Evolutionary conservation across 2,797 vertebrate genomes (phyloP).

Genomic region (Diplodus sargus): DNA sequence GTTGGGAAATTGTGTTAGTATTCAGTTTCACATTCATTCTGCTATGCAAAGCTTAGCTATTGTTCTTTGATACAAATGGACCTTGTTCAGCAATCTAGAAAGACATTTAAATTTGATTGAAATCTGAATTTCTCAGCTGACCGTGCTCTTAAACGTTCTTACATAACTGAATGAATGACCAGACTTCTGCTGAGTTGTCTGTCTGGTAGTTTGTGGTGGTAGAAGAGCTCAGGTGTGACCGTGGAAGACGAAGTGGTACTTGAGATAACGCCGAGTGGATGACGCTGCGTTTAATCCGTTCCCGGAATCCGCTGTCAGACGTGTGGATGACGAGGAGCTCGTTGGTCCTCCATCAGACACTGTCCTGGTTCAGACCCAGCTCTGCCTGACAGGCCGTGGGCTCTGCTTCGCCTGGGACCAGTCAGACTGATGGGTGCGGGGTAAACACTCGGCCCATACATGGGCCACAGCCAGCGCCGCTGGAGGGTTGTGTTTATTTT

Average conservation of each 20-base stretch:
- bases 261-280: constrained; percentile 41
- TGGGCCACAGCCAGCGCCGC: constrained; percentile 59
- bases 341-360: constrained; percentile 1
- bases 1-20: not conserved
- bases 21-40: not conserved
- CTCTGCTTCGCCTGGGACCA: constrained; percentile 46
- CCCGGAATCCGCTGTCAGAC: constrained; percentile 36
- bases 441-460: constrained; percentile 72
- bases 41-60: too few species aligned
- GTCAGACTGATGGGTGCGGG: constrained; percentile 57
- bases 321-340: constrained; percentile 31
- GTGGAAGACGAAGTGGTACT: constrained; percentile 25
- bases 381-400: constrained; percentile 14
- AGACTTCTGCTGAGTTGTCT: not conserved
- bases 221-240: constrained; percentile 32
- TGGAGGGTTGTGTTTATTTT: constrained; percentile 69
- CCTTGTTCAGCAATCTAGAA: too few species aligned
- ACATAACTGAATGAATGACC: not conserved
- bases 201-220: not conserved
- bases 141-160: too few species aligned
- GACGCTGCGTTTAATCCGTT: constrained; percentile 38
- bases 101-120: too few species aligned
- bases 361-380: not conserved
- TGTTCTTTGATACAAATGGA: too few species aligned
- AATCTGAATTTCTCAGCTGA: not conserved